phyloP scores from a whole-genome alignment of 2,888 invertebrate species.

The Melanargia galathea region DNA sequence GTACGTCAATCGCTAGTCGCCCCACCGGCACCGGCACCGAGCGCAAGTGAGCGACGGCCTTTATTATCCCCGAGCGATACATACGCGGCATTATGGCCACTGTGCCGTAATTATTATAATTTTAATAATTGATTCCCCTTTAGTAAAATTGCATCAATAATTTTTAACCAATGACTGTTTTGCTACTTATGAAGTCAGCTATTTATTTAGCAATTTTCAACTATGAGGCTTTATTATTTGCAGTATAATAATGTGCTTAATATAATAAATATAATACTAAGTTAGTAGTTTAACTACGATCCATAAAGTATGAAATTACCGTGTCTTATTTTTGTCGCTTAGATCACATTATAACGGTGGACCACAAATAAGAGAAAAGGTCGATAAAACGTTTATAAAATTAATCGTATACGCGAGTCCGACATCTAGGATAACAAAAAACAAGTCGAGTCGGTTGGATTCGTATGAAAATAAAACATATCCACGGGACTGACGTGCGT shows the following conservation, averaged over 20 bases:
- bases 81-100: slow-evolving; percentile 39
- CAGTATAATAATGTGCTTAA: slow-evolving; percentile 1
- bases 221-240: neutral
- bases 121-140: slow-evolving; percentile 35
- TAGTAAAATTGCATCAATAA: slow-evolving; percentile 30
- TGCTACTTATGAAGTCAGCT: neutral
- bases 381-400: slow-evolving; percentile 55
- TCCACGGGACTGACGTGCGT: slow-evolving; percentile 78
- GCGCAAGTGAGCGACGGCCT: slow-evolving; percentile 60
- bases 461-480: slow-evolving; percentile 80
- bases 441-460: slow-evolving; percentile 70
- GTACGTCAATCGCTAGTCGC: slow-evolving; percentile 73
- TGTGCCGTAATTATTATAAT: slow-evolving; percentile 44
- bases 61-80: slow-evolving; percentile 58
- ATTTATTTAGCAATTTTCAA: slow-evolving; percentile 29
- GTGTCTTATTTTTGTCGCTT: slow-evolving; percentile 26
- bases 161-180: neutral
- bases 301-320: slow-evolving; percentile 4
- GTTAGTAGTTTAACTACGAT: neutral
- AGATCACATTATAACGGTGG: slow-evolving; percentile 19
- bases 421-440: slow-evolving; percentile 78
- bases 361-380: slow-evolving; percentile 38
- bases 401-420: slow-evolving; percentile 66
- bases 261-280: too few relatives aligned
- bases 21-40: too few relatives aligned